Evolutionary conservation across 2,888 invertebrate genomes (phyloP), one percentile per base, ranked within the genome.

Genomic region (Xanthorhoe designata): DNA sequence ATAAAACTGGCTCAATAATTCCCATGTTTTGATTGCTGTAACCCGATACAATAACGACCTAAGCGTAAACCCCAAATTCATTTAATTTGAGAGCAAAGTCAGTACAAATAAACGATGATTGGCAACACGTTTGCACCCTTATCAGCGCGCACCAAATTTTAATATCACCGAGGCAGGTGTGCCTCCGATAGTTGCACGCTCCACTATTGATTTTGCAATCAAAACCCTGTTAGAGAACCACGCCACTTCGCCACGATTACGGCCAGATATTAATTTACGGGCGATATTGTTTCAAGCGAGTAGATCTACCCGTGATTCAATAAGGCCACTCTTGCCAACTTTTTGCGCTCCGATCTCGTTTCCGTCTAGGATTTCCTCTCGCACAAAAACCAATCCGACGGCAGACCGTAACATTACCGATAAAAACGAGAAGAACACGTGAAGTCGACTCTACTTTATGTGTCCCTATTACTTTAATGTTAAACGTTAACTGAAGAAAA

Each of bases 161-260:
- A 87, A 90, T 89, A 89, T 84, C 80, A 81, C 76, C 76, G 75
- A 74, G 81, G 75, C 87, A 90, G 87, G 88, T 88, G 86, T 84
- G 87, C 87, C 86, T 85, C 78, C 84, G 77, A 86, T 89, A 89
- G 87, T 86, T 84, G 79, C 80, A 82, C 77, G 78, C 81, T 75
- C 80, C 76, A 70, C 76, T 89, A 92, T 91, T 86, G 92, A 92
- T 91, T 92, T 91, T 88, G 86, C 88, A 91, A 91, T 91, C 86
- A 91, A 88, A 87, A 77, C 82, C 83, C 80, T 86, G 87, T 90
- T 89, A 88, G 83, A 85, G 82, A 82, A 76, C 80, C 77, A 74
- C 73, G 69, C 78, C 75, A 80, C 81, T 83, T 82, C 75, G 75
- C 75, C 69, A 68, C 76, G 75, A 83, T 83, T 84, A 83, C 79